These are phyloP conservation scores for Magallana angulata DNA, from an alignment of 1,140 invertebrate species.

Conservation along the genomic window DNA sequence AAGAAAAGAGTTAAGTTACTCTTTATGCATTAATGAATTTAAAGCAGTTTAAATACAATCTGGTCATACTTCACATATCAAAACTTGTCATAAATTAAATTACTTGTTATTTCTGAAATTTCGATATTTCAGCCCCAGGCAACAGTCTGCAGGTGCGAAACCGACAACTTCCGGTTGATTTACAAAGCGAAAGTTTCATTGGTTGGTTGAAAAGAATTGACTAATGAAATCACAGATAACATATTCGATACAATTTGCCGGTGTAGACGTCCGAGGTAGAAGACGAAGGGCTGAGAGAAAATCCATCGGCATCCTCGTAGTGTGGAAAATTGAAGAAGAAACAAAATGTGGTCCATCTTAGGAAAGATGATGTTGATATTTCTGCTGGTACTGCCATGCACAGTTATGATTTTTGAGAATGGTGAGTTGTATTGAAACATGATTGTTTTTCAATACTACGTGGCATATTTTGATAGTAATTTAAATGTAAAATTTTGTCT, in stretches of 20 bases:
- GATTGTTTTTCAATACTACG: constrained; percentile 40
- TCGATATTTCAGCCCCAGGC: constrained; percentile 11
- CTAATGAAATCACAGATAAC: constrained; percentile 19
- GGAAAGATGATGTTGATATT: constrained; percentile 69
- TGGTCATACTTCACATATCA: background rate
- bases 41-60: no score
- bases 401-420: constrained; percentile 67
- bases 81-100: constrained; percentile 4
- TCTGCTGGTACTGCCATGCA: constrained; percentile 70
- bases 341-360: constrained; percentile 41
- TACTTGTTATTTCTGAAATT: background rate
- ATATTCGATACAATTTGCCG: background rate
- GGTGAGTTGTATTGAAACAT: constrained; percentile 57
- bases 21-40: no score
- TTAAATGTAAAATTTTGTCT: background rate
- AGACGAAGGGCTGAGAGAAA: background rate
- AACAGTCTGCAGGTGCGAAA: constrained; percentile 26
- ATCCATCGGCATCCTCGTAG: constrained; percentile 25
- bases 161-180: constrained; percentile 4
- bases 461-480: constrained; percentile 53
- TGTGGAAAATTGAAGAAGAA: background rate
- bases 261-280: background rate
- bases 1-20: no score
- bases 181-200: constrained; percentile 17
- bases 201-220: background rate